phyloP scores from a whole-genome alignment of 2,888 invertebrate species.

The Stenichneumon culpator region DNA sequence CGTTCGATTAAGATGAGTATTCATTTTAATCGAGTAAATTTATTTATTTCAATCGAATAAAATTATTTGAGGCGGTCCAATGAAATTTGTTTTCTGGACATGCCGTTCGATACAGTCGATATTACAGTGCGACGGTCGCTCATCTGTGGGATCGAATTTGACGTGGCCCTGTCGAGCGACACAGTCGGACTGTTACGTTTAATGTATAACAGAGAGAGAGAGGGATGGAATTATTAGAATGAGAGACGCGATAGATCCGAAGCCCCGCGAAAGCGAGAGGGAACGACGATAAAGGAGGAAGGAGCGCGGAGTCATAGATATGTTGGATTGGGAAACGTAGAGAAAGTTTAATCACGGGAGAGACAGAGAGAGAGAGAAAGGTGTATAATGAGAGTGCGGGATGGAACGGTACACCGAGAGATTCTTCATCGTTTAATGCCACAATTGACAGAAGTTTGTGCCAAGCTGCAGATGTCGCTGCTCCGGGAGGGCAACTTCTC shows the following conservation, averaged over 20 bases:
- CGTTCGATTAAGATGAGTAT: not conserved
- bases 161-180: slow-evolving; percentile 12
- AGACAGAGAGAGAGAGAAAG: slow-evolving; percentile 10
- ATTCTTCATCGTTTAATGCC: slow-evolving; percentile 30
- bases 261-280: slow-evolving; percentile 50
- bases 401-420: slow-evolving; percentile 1
- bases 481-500: not conserved
- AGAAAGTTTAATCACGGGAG: slow-evolving; percentile 61
- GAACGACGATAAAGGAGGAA: slow-evolving; percentile 44
- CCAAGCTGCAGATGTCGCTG: slow-evolving; percentile 55
- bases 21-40: too few species aligned
- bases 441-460: slow-evolving; percentile 46
- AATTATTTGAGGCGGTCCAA: not conserved
- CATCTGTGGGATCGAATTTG: slow-evolving; percentile 36
- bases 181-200: slow-evolving; percentile 53
- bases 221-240: not conserved
- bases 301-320: slow-evolving; percentile 50
- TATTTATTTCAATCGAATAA: not conserved
- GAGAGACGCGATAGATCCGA: not conserved
- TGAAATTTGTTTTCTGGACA: not conserved
- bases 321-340: slow-evolving; percentile 56
- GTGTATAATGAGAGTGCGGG: not conserved
- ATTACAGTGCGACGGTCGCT: not conserved
- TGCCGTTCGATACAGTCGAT: not conserved
- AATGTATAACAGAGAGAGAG: slow-evolving; percentile 28